A percentile compares a stretch with the other conserved stretches of the same genome.
Evolutionary conservation across 2,797 vertebrate species (phyloP).

Genomic region (Phylloscopus collybita): DNA sequence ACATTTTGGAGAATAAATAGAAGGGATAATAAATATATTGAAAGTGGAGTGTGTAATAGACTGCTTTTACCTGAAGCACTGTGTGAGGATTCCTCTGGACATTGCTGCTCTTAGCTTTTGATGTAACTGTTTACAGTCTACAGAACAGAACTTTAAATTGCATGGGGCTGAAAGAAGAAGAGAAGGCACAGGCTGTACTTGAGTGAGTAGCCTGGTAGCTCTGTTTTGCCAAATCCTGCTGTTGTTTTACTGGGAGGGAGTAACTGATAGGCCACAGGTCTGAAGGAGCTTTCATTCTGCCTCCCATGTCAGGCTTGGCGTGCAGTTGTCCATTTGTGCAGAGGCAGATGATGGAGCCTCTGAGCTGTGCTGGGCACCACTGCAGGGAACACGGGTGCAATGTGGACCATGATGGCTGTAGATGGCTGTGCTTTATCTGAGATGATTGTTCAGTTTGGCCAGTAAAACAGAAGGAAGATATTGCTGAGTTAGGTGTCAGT

Average conservation of each 20-base stretch:
- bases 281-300: neutral
- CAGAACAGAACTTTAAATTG: neutral
- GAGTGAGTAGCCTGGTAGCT: neutral
- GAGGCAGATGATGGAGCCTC: neutral
- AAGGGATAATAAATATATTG: neutral
- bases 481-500: neutral
- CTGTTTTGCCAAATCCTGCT: neutral
- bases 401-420: neutral
- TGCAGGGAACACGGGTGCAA: rapidly evolving
- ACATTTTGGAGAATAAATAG: neutral
- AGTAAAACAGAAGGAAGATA: neutral
- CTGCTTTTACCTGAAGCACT: neutral
- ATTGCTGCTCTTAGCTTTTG: neutral
- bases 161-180: neutral
- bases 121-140: rapidly evolving
- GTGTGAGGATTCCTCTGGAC: neutral
- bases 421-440: neutral
- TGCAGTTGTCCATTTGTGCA: rapidly evolving
- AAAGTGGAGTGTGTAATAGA: neutral
- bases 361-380: neutral
- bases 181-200: neutral
- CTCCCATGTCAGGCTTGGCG: rapidly evolving
- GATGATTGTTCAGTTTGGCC: neutral
- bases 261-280: rapidly evolving
- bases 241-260: neutral